Evolutionary conservation across 1,140 invertebrate species (phyloP).

Genomic region (Zaprionus africanus): DNA sequence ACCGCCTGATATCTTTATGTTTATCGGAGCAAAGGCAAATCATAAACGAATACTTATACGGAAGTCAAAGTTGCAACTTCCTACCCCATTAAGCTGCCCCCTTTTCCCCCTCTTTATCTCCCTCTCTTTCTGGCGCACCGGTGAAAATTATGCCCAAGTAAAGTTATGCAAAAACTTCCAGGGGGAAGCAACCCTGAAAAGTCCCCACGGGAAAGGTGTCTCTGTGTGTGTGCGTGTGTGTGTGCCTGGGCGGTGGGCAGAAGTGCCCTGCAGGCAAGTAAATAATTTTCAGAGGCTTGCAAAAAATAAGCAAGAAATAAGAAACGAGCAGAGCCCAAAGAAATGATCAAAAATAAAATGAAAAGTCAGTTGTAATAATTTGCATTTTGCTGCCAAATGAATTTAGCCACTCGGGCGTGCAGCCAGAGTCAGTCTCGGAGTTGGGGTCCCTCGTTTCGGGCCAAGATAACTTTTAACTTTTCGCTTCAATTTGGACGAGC

Average conservation of each 20-base stretch:
- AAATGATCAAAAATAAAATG: slow-evolving; percentile 56
- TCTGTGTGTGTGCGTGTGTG: background rate
- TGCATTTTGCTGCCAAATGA: slow-evolving; percentile 80
- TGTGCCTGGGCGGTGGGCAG: slow-evolving; percentile 15
- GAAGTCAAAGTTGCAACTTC: slow-evolving; percentile 55
- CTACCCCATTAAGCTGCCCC: slow-evolving; percentile 11
- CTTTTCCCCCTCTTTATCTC: background rate
- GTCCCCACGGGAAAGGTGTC: background rate
- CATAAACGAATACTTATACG: slow-evolving; percentile 69
- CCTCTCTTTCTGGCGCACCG: background rate
- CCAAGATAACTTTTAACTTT: slow-evolving; percentile 71
- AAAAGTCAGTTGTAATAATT: slow-evolving; percentile 81
- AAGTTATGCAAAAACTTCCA: slow-evolving; percentile 61
- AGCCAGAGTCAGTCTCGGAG: slow-evolving; percentile 4
- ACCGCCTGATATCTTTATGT: slow-evolving; percentile 62
- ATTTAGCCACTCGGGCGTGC: slow-evolving; percentile 73
- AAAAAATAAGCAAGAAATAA: slow-evolving; percentile 24
- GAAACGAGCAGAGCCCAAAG: slow-evolving; percentile 21
- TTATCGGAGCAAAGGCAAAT: slow-evolving; percentile 66
- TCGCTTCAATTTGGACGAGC: slow-evolving; percentile 66
- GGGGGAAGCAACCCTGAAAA: slow-evolving; percentile 40
- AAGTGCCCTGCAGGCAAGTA: slow-evolving; percentile 64
- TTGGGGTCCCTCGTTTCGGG: slow-evolving; percentile 26
- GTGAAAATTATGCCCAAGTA: slow-evolving; percentile 49
- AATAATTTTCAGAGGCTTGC: slow-evolving; percentile 66